Evolutionary conservation across 30 jellyfish, hydroid and myxozoan species (phyloP), one percentile per base, ranked within the genome.

Genomic region (Hydractinia symbiolongicarpus): DNA sequence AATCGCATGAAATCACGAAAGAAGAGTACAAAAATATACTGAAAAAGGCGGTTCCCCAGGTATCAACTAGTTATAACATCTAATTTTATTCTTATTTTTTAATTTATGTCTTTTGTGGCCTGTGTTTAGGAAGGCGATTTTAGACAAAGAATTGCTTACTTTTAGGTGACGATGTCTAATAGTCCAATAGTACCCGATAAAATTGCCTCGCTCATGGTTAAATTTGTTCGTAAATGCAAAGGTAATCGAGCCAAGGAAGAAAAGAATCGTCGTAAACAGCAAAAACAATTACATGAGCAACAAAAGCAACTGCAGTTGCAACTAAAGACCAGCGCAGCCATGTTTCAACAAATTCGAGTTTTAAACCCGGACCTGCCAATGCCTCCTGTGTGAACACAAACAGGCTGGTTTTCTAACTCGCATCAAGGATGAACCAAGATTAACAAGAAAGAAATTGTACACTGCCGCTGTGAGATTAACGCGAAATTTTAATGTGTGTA

Each of bases 31-130:
- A 93, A 84, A 50, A 77, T 13, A 93, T 93, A 21, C 55, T 93
- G n/a, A 79, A 93, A 83, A 93, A 93, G 72, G 98, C 98, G 8
- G 98, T 93, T 30, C 98, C 98, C 5, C 98, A 93, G 88, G 98
- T 93, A 81, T 5, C 84, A 56, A 10, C 19, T 58, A 58, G 69
- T 17, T 58, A 13, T 58, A 58, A 17, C 16, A 11, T 17, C 69
- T 30, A 30, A 30, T 30, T 30, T 30, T 30, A 30, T 30, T 58
- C 69, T 58, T 11, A 17, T 13, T 58, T 11, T 58, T 58, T 13
- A 58, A 11, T 58, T 58, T 58, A 11, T 30, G 44, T 30, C 44
- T 30, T 30, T 30, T 30, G 44, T 30, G 2, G 44, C 1, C 44
- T 30, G 44, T 30, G 44, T 30, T 30, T 30, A 30, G 44, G 44